A percentile compares a stretch with the other conserved stretches of the same genome.
These are phyloP conservation scores for Mythimna pallens DNA, from an alignment of 2,888 invertebrate genomes.

Conservation along the genomic window DNA sequence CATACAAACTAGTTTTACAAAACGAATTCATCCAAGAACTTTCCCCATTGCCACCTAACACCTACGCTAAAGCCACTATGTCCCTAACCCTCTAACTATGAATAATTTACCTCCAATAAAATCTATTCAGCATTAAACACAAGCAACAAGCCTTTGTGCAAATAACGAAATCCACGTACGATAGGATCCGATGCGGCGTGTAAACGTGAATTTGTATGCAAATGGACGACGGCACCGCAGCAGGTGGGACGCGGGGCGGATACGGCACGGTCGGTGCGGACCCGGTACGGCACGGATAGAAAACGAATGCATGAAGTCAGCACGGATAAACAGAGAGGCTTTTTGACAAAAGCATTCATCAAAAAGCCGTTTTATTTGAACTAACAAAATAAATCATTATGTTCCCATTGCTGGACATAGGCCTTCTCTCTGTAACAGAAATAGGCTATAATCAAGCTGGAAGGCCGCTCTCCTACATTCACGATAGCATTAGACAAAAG, in stretches of 20 bases:
- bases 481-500: too few species aligned
- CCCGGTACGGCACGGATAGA: constrained; percentile 6
- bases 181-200: constrained; percentile 56
- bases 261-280: constrained; percentile 11
- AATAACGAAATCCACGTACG: constrained; percentile 68
- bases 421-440: too few species aligned
- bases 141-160: constrained; percentile 54
- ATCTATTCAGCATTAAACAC: constrained; percentile 51
- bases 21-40: not conserved
- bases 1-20: not conserved
- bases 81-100: constrained; percentile 30
- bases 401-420: too few species aligned
- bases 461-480: too few species aligned
- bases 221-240: constrained; percentile 65
- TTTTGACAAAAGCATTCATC: not conserved
- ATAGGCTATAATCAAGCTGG: too few species aligned
- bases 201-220: constrained; percentile 72
- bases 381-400: too few species aligned
- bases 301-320: constrained; percentile 2
- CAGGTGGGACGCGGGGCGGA: constrained; percentile 62
- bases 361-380: not conserved
- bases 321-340: not conserved
- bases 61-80: constrained; percentile 3
- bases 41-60: constrained; percentile 2
- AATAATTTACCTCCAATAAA: constrained; percentile 62